Evolutionary conservation across 2,113 vertebrate genomes (phyloP), one percentile per base, ranked within the genome.

Genomic region (Mastomys coucha): DNA sequence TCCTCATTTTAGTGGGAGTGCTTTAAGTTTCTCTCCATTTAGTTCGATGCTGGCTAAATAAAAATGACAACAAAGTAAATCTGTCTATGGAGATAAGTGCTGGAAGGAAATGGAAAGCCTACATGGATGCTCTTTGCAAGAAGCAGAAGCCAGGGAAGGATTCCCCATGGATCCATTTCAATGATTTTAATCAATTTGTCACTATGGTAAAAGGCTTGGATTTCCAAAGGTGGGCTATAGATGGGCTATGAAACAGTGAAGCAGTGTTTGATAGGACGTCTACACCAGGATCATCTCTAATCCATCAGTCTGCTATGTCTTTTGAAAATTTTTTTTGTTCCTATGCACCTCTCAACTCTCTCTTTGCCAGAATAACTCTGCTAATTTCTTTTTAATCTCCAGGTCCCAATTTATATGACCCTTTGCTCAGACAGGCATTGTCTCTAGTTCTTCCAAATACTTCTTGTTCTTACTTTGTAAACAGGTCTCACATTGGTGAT

Each of bases 331-430:
- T 51, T 20, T 5, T 81, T 67, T 76, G n/a, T 51, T 49, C 16
- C 8, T 13, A 26, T 28, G 19, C 31, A n/a, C 36, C 11, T 60
- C 53, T 6, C 36, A 86, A 7, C 51, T 60, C 1, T 78, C 13
- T 1, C 51, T 90, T 84, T 51, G 45, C 49, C 17, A 19, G 63
- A 12, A 26, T 33, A 36, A 76, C 67, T 88, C 56, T 94, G 63
- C 22, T 80, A 78, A 92, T 26, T 95, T 75, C n/a, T 72, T 1
- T 75, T 92, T 70, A 69, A 89, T 91, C 67, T 56, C n/a, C 17
- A 95, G 7, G 72, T 91, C 33, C n/a, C 9, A 60, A 20, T 11
- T 81, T 33, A 45, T 42, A 76, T n/a, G 60, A 26, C 39, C 8
- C 16, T 39, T 91, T 89, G 78, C 42, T 73, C 82, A 90, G 69